A percentile compares a stretch with the other conserved stretches of the same genome.
phyloP scores from a whole-genome alignment of 2,888 invertebrate genomes.

The Agriopis aurantiaria region DNA sequence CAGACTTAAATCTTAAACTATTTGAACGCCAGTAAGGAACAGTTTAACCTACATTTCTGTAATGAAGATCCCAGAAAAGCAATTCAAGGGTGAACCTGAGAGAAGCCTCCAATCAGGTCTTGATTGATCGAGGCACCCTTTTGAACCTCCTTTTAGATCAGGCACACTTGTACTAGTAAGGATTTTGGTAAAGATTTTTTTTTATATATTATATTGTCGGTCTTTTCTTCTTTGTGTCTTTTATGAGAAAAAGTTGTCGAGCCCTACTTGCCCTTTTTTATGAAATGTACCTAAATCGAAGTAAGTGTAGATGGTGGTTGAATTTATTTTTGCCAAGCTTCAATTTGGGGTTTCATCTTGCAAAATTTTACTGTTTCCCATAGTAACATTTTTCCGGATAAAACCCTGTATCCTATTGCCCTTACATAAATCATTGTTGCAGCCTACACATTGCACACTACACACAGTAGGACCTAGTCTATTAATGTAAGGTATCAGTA shows the following conservation, averaged over 20 bases:
- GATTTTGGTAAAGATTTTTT: background rate
- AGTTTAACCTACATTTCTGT: conserved; percentile 29
- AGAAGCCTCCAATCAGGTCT: conserved; percentile 38
- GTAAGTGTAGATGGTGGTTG: no score
- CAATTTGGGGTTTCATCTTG: no score
- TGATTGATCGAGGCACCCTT: conserved; percentile 46
- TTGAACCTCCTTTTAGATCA: conserved; percentile 23
- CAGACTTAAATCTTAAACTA: conserved; percentile 3
- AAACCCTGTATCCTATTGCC: no score
- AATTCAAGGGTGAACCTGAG: conserved; percentile 34
- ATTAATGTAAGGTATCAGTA: no score
- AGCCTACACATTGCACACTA: no score
- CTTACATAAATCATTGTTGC: no score
- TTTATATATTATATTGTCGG: background rate
- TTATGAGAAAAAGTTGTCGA: background rate
- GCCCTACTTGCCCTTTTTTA: background rate
- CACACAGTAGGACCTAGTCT: no score
- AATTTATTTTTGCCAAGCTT: no score
- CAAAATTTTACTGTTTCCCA: no score
- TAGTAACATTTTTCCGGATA: no score
- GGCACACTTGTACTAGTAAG: conserved; percentile 17
- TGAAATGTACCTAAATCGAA: no score
- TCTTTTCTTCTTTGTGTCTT: background rate
- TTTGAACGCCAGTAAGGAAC: conserved; percentile 13
- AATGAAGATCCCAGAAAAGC: conserved; percentile 34